Conservation (phyloP, 2,888 invertebrate genomes). For the Caenorhabditis macrosperma region DNA sequence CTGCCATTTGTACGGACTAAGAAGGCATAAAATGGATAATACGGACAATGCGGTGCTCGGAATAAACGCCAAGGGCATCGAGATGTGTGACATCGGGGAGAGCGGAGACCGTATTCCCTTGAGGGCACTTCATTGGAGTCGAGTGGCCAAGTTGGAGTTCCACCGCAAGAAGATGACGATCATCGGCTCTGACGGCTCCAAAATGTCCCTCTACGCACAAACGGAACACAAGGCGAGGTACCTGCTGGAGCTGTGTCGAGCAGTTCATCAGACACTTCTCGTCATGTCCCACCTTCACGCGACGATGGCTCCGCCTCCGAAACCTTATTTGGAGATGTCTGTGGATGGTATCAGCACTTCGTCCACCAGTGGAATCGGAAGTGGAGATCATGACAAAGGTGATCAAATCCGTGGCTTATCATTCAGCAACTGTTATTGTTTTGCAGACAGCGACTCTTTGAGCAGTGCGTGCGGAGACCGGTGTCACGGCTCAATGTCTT, state of each 20-base stretch:
- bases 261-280: constrained; percentile 95
- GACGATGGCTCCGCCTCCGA: constrained; percentile 59
- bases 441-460: constrained; percentile 63
- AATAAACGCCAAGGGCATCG: constrained; percentile 86
- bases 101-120: constrained; percentile 82
- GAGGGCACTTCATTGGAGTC: constrained; percentile 93
- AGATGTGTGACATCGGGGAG: constrained; percentile 79
- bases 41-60: constrained; percentile 87
- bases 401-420: background rate
- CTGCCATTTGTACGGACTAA: constrained; percentile 90
- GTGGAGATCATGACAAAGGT: constrained; percentile 60
- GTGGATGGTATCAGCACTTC: constrained; percentile 66
- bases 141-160: constrained; percentile 87
- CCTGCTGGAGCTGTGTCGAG: constrained; percentile 89
- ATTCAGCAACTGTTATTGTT: too few relatives aligned
- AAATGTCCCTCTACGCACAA: constrained; percentile 90
- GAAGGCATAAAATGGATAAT: constrained; percentile 84
- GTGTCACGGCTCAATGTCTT: constrained; percentile 65
- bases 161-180: constrained; percentile 91
- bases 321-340: constrained; percentile 66
- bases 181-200: constrained; percentile 84
- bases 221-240: constrained; percentile 95
- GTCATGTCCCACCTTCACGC: constrained; percentile 67
- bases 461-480: constrained; percentile 62
- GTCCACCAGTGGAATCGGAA: constrained; percentile 60